Evolutionary conservation across 2,888 invertebrate species (phyloP).

Genomic region (Lasioglossum oenotherae): DNA sequence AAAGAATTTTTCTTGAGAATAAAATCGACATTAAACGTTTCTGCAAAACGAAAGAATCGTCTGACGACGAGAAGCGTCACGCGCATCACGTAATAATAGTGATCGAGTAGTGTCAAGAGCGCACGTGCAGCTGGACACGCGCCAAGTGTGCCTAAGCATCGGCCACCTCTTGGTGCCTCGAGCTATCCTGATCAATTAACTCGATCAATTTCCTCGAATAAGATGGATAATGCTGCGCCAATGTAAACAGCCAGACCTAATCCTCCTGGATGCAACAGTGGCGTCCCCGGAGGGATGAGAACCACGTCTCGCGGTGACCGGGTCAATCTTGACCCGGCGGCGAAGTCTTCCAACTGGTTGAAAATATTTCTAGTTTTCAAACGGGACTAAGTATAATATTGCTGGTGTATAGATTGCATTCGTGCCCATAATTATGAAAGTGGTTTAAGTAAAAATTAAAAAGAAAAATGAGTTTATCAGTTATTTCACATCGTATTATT

Average conservation of each 20-base stretch:
- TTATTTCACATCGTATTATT: no score
- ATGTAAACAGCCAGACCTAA: slow-evolving; percentile 19
- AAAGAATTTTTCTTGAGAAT: neutral
- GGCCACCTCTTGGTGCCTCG: neutral
- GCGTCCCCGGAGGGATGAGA: neutral
- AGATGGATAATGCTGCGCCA: neutral
- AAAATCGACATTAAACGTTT: neutral
- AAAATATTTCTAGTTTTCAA: neutral
- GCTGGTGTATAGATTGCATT: neutral
- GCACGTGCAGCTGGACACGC: slow-evolving; percentile 37
- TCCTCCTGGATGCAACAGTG: neutral
- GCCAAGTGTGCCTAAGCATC: slow-evolving; percentile 34
- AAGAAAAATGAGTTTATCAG: no score
- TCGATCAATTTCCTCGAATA: slow-evolving; percentile 28
- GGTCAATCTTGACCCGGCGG: neutral
- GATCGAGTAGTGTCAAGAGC: slow-evolving; percentile 21
- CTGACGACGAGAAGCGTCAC: neutral
- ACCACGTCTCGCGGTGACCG: neutral
- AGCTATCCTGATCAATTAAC: slow-evolving; percentile 36
- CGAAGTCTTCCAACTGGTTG: neutral
- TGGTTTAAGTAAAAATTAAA: no score
- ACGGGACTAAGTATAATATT: neutral
- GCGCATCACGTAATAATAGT: neutral
- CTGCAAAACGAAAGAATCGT: neutral
- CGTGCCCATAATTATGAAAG: no score